Evolutionary conservation across 2,113 vertebrate genomes (phyloP).

Genomic region (Psephotus haematonotus): DNA sequence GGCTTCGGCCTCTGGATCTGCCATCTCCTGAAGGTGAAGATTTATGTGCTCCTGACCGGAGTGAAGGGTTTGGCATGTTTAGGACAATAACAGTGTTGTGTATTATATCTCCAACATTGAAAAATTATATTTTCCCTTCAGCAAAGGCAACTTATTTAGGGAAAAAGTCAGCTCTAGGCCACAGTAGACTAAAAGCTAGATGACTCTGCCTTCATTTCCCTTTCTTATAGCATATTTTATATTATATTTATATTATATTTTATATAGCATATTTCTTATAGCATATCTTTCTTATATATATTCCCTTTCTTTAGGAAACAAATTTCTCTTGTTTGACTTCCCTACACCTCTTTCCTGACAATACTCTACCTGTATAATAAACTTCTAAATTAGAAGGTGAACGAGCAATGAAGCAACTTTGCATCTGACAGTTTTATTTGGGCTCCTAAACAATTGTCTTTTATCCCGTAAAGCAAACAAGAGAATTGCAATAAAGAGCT

Average conservation of each 20-base stretch:
- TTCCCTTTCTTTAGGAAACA: slow-evolving; percentile 78
- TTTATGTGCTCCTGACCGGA: neutral
- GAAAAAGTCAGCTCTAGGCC: neutral
- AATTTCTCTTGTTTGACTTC: slow-evolving; percentile 70
- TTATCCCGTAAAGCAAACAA: neutral
- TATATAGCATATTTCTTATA: too few species aligned
- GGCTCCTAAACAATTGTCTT: neutral
- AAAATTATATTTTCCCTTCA: neutral
- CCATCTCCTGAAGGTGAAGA: neutral
- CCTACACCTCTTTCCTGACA: slow-evolving; percentile 49
- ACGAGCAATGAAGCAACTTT: neutral
- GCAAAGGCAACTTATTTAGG: neutral
- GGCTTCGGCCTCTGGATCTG: neutral
- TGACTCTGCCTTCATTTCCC: slow-evolving; percentile 48
- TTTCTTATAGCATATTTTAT: slow-evolving; percentile 68
- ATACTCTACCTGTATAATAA: slow-evolving; percentile 59
- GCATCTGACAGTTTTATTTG: slow-evolving; percentile 28
- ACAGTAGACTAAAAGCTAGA: neutral
- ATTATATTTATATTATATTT: too few species aligned
- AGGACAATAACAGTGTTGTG: neutral
- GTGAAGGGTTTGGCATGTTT: neutral
- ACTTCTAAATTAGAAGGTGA: neutral
- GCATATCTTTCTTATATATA: too few species aligned
- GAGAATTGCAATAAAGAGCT: neutral
- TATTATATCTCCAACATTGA: neutral